Percentiles rank a stretch among this genome's conserved stretches.
Evolutionary conservation across 1,140 invertebrate species (phyloP).

Genomic region (Drosophila pallidifrons): DNA sequence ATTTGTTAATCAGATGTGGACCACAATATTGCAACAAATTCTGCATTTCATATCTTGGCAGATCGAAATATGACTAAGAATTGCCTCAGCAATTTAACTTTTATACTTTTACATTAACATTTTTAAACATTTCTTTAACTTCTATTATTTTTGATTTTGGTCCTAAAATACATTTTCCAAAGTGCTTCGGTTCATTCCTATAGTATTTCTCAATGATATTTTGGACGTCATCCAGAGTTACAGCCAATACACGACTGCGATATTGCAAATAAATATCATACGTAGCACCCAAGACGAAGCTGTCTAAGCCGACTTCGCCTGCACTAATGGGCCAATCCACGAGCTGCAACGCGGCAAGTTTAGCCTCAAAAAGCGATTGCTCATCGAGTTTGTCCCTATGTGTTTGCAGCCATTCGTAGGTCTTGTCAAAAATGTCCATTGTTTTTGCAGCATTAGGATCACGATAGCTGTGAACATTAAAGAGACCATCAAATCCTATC

Average conservation of each 20-base stretch:
- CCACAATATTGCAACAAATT: no score
- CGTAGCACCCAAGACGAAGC: constrained; percentile 89
- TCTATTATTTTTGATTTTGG: not conserved
- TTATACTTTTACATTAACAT: not conserved
- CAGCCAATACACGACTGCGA: constrained; percentile 88
- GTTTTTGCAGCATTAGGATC: constrained; percentile 93
- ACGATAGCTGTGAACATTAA: constrained; percentile 92
- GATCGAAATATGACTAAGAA: no score
- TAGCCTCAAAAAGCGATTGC: constrained; percentile 92
- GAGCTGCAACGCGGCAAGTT: constrained; percentile 93
- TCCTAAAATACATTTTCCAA: constrained; percentile 90
- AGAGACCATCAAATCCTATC: constrained; percentile 89
- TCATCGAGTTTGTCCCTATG: constrained; percentile 84
- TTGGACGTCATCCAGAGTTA: constrained; percentile 88
- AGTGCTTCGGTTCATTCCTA: constrained; percentile 66
- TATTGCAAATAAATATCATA: constrained; percentile 92
- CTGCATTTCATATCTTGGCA: no score
- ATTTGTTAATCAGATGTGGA: no score
- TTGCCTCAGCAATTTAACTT: no score
- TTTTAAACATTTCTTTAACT: not conserved
- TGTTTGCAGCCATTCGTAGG: constrained; percentile 90
- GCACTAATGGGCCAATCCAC: constrained; percentile 92
- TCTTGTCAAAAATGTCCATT: constrained; percentile 91
- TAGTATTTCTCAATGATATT: constrained; percentile 90
- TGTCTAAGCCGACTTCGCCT: constrained; percentile 89